phyloP scores from a whole-genome alignment of 2,888 invertebrate genomes.

The Drosophila meridionalis region DNA sequence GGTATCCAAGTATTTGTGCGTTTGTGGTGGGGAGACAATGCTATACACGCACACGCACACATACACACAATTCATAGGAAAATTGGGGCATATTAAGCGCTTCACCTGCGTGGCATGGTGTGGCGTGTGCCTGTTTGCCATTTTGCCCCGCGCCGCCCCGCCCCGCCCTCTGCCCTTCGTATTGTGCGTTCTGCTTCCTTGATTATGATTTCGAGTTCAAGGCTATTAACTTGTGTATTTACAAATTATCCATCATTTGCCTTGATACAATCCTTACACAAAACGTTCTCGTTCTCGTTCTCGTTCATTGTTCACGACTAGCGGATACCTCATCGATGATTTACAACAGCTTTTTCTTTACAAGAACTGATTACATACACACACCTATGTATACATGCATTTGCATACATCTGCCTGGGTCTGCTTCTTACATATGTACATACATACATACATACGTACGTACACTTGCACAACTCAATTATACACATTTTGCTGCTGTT shows the following conservation, averaged over 20 bases:
- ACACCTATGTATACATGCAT: background rate
- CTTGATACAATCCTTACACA: background rate
- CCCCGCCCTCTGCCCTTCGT: background rate
- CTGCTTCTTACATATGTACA: background rate
- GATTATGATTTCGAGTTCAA: conserved; percentile 53
- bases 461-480: conserved; percentile 6
- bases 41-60: background rate
- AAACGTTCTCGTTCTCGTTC: background rate
- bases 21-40: background rate
- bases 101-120: conserved; percentile 44
- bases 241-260: conserved; percentile 14
- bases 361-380: background rate
- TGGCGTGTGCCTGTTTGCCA: background rate
- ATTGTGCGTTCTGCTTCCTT: conserved; percentile 16
- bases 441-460: background rate
- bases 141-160: too few species aligned
- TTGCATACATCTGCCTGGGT: background rate
- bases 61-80: conserved; percentile 20
- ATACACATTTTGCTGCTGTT: background rate
- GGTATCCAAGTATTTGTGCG: conserved; percentile 30
- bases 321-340: conserved; percentile 2
- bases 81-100: conserved; percentile 51
- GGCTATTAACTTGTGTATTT: conserved; percentile 39
- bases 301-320: too few species aligned
- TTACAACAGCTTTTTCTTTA: background rate